Conservation (phyloP, 2,888 invertebrate species). For the Crematogaster levior region DNA sequence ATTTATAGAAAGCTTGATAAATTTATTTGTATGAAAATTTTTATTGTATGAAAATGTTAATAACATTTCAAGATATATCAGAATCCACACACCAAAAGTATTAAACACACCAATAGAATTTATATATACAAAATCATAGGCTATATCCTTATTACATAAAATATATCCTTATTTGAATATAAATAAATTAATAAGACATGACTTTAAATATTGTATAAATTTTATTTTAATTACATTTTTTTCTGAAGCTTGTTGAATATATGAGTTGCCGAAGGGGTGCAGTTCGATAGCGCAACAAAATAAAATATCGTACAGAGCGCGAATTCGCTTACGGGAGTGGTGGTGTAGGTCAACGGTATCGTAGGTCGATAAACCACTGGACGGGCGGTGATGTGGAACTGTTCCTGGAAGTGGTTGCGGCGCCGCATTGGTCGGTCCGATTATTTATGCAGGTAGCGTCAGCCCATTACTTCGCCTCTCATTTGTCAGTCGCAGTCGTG, state of each 20-base stretch:
- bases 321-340: constrained; percentile 19
- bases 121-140: too few species aligned
- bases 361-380: constrained; percentile 62
- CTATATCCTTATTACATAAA: too few species aligned
- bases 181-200: too few species aligned
- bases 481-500: constrained; percentile 57
- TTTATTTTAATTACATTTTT: constrained; percentile 13
- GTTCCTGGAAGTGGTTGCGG: constrained; percentile 50
- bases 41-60: not conserved
- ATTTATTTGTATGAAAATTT: constrained; percentile 2
- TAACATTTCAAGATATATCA: not conserved
- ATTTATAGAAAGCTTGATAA: not conserved
- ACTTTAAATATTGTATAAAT: constrained; percentile 1
- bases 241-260: not conserved
- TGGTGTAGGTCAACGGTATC: constrained; percentile 59
- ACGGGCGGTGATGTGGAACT: constrained; percentile 37
- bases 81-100: not conserved
- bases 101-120: too few species aligned
- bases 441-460: constrained; percentile 61
- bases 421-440: constrained; percentile 46
- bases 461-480: constrained; percentile 61
- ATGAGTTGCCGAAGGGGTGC: not conserved
- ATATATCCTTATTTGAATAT: not conserved
- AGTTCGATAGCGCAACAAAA: constrained; percentile 20
- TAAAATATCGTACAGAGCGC: constrained; percentile 1